Evolutionary conservation across 2,797 vertebrate genomes (phyloP), one percentile per base, ranked within the genome.

Genomic region (Sciurus vulgaris): DNA sequence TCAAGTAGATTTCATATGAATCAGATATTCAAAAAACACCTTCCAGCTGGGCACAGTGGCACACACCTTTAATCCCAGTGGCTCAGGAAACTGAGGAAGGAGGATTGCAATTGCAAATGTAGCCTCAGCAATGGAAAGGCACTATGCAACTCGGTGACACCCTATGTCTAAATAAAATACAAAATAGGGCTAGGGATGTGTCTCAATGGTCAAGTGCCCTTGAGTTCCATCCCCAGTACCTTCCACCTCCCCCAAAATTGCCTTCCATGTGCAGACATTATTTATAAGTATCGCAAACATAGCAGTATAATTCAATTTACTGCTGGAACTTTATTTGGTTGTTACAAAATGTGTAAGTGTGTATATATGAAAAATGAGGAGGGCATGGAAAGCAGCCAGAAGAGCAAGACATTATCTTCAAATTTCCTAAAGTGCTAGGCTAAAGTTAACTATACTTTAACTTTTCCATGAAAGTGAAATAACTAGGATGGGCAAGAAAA

Each of bases 251-350:
- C 44, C 44, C 44, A 38, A 38, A 38, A 38, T 38, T 47, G 44
- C 7, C 44, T 47, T 47, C 44, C 44, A 47, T 47, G 98, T 98
- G 98, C 76, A 98, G 97, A 95, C 97, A 96, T 94, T 97, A 96
- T 98, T 90, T 98, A 98, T 97, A 97, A 98, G 15, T 97, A 98
- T 98, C 98, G 98, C 97, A 98, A 98, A 98, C 96, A 98, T 89
- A 97, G 94, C 89, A 97, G 95, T 95, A 94, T 94, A 97, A 96
- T 96, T 96, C 92, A 96, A 92, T 97, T 98, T 99, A 98, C 98
- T 98, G 98, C 98, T 98, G 97, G 93, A 78, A 44, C 69, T 96
- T 92, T 97, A 98, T 98, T 98, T 98, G 98, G 98, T 98, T 98
- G 97, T 98, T 98, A 98, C 95, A 97, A 97, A 98, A 97, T 98